These are phyloP conservation scores for Phalacrocorax pelagicus DNA, from an alignment of 2,113 vertebrate genomes.

Conservation along the genomic window DNA sequence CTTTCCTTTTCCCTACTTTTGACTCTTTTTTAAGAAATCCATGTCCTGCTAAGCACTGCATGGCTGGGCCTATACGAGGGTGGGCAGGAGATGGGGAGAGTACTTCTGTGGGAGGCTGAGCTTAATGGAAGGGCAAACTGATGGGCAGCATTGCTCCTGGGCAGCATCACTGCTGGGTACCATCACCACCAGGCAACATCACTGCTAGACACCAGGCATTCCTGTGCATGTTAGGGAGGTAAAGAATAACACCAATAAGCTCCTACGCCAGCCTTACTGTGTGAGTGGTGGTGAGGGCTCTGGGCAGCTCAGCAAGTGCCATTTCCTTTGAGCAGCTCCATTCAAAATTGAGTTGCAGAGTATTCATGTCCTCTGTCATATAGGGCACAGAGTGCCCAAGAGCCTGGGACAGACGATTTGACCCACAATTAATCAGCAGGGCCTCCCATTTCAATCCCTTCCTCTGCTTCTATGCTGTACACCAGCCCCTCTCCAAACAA, in stretches of 20 bases:
- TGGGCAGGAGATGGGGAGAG: not conserved
- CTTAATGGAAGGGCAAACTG: not conserved
- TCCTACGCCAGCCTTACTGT: not conserved
- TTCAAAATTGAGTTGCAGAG: not conserved
- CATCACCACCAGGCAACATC: not conserved
- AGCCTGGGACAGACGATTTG: not conserved
- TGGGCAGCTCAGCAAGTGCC: not conserved
- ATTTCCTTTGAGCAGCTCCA: not conserved
- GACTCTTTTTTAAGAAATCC: not conserved
- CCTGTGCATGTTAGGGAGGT: not conserved
- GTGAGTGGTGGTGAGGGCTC: rapidly evolving
- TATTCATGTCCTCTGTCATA: not conserved
- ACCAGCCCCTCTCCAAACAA: not conserved
- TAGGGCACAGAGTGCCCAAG: not conserved
- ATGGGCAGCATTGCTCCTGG: not conserved
- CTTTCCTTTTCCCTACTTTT: not conserved
- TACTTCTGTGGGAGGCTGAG: not conserved
- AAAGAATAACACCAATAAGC: not conserved
- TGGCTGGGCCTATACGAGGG: not conserved
- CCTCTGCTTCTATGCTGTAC: not conserved
- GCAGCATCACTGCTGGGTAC: not conserved
- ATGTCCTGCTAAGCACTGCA: not conserved
- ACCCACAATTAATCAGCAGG: not conserved
- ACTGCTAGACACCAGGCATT: not conserved
- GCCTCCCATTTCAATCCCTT: not conserved